Base-by-base conservation (phyloP, 2,888 invertebrate genomes). In the Pedicia rivosa region DNA sequence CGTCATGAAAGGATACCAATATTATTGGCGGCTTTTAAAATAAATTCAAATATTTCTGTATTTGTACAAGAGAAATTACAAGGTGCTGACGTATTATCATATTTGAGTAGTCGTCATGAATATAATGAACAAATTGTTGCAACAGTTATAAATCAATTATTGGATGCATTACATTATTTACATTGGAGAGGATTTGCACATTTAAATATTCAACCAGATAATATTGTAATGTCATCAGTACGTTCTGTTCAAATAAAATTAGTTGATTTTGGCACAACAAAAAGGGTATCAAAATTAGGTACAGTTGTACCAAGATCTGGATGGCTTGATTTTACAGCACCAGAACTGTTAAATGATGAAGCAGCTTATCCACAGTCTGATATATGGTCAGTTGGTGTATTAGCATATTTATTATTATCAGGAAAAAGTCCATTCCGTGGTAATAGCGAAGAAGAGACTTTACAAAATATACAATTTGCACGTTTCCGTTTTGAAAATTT, bases 61-160 rank as follows among this genome's bases (percentile, higher is more conserved):
- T 68, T 87, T 10, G 68, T 87, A 10, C 59, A 82, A 58, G 87
- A 87, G 50, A 84, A 84, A 53, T 64, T 87, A 1, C 88, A 90
- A 54, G 95, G 95, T 2, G 83, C 92, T 13, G 88, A 94, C 51
- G 73, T 97, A 26, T 65, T 95, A 4, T 83, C 87, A 0, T 92
- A 87, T 56, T 68, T 94, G 38, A 78, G 87, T 1, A 83, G 80
- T 47, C 72, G 80, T 35, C 87, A 91, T 56, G 83, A 88, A 49
- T 97, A 92, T 60, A 76, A 79, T 0, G 97, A 97, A 59, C 88
- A 94, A 59, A 79, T 80, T 59, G 88, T 95, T 1, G 82, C 88
- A 1, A 77, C 75, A 2, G 78, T 92, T 16, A 72, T 94, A 28
- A 72, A 77, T 3, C 95, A 97, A 64, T 64, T 90, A 1, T 62